Base-by-base conservation (phyloP, 2,797 vertebrate genomes). In the Bovichtus diacanthus region DNA sequence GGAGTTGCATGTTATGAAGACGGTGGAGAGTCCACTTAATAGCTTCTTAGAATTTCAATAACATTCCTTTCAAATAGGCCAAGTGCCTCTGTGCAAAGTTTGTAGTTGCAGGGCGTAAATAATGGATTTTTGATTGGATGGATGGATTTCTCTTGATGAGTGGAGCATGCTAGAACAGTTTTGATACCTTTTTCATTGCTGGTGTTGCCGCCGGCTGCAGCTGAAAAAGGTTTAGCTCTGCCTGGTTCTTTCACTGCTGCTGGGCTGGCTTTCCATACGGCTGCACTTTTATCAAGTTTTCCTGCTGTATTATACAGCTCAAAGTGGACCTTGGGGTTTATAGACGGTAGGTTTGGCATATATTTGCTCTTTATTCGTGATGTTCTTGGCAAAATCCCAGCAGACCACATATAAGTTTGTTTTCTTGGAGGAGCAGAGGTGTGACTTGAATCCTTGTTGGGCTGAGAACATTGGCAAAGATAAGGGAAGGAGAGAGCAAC, bases 261-360 rank as follows among this genome's bases (percentile, higher is more conserved):
- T 5, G 54, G 70, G 38, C 16, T 31, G 4, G 2, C 56, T 70
- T 55, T 41, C 36, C 63, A 29, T 34, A 10, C 31, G 9, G 25
- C 63, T 27, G 10, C 54, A 38, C 66, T 66, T 84, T 67, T 60
- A 76, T 84, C 43, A 68, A 19, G 50, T 49, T 79, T 55, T 29
- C 44, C 63, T 15, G 74, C 51, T 13, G 8, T 47, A 27, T 74
- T 51, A 43, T 9, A 2, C 51, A 50, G 34, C 76, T 67, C 55
- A 44, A 2, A 21, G 43, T 27, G 55, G 7, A 27, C 56, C 66
- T 25, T 3, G 18, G 66, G 77, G 78, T 46, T 46, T 49, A 23
- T 1, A 50, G 38, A 23, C 16, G 19, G 34, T 15, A 44, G 44
- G 15, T 51, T 55, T 34, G n/a, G 38, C 46, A 16, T 59, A 12